Conservation (phyloP, 2,797 vertebrate species). For the Bovichtus diacanthus region DNA sequence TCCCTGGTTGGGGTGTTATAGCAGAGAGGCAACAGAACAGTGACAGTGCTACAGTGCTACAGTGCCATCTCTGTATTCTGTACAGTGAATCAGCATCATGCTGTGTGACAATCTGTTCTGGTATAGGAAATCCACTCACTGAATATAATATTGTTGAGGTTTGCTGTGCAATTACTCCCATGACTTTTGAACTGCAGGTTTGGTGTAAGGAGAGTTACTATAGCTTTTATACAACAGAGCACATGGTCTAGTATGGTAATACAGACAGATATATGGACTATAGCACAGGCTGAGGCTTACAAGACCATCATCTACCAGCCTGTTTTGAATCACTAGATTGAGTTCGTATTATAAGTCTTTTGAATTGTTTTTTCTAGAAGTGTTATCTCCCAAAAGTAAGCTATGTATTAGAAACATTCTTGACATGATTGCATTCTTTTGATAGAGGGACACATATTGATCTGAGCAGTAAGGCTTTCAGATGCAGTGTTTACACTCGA, state of each 20-base stretch:
- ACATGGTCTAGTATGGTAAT: background rate
- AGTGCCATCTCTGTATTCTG: constrained; percentile 23
- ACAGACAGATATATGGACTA: background rate
- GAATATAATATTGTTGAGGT: constrained; percentile 28
- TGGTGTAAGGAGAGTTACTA: constrained; percentile 36
- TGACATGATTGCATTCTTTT: constrained; percentile 18
- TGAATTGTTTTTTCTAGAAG: background rate
- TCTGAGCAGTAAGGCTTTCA: background rate
- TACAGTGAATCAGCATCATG: constrained; percentile 31
- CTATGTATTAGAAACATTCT: background rate
- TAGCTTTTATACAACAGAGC: background rate
- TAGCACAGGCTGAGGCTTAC: background rate
- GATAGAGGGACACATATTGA: background rate
- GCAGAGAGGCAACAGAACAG: constrained; percentile 6
- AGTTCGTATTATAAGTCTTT: background rate
- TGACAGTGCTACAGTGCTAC: background rate
- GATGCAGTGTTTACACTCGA: constrained; percentile 17
- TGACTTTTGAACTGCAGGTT: constrained; percentile 21
- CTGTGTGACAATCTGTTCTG: constrained; percentile 49
- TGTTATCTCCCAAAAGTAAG: background rate
- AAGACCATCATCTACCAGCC: background rate
- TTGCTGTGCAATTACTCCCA: constrained; percentile 13
- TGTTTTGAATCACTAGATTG: background rate
- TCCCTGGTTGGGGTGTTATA: constrained; percentile 7
- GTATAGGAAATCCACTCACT: constrained; percentile 25